A percentile compares a stretch with the other conserved stretches of the same genome.
Conservation (phyloP, 2,888 invertebrate genomes). For the Tipula confusa region DNA sequence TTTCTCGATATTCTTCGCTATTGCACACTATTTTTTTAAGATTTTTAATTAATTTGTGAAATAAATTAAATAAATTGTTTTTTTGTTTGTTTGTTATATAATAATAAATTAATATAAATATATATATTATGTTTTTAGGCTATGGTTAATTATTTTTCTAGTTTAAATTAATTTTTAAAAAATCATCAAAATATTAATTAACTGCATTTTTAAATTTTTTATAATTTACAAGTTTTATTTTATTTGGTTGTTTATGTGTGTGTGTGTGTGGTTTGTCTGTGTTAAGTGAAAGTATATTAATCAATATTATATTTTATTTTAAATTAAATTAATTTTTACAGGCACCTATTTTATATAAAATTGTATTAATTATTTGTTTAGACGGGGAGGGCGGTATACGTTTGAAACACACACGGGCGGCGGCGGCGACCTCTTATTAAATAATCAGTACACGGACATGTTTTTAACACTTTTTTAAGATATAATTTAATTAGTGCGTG, state of each 20-base stretch:
- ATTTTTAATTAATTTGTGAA: background rate
- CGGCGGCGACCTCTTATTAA: background rate
- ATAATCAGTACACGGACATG: conserved; percentile 3
- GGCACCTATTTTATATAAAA: conserved; percentile 20
- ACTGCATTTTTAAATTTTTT: background rate
- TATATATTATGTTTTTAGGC: conserved; percentile 25
- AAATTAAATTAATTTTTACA: background rate
- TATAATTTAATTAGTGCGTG: background rate
- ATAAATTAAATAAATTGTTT: background rate
- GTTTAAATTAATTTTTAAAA: background rate
- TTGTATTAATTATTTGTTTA: conserved; percentile 17
- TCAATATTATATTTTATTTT: background rate
- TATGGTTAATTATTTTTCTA: background rate
- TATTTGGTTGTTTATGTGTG: background rate
- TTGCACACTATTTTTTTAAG: background rate
- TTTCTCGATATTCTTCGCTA: background rate
- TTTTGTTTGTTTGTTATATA: background rate
- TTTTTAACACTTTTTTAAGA: background rate
- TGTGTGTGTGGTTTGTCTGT: background rate
- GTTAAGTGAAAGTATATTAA: no score
- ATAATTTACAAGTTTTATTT: conserved; percentile 15
- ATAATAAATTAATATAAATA: conserved; percentile 12
- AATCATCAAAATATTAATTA: background rate
- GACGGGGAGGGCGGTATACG: background rate
- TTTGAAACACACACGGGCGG: background rate